Conservation (phyloP, 2,113 vertebrate genomes). For the Cinclus cinclus region DNA sequence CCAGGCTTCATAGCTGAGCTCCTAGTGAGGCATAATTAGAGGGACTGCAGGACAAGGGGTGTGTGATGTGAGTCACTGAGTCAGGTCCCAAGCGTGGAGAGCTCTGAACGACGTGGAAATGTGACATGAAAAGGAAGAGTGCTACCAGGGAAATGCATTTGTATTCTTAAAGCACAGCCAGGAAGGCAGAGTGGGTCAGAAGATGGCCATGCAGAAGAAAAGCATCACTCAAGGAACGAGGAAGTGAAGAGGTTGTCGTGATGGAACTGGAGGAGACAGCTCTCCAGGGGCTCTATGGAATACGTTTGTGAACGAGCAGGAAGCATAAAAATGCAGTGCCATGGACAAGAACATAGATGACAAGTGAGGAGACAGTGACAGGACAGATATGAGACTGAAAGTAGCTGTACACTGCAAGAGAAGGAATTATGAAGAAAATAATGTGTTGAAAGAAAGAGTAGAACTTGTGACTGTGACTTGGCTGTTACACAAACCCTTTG, state of each 20-base stretch:
- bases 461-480: background rate
- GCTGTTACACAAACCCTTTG: background rate
- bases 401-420: background rate
- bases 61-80: background rate
- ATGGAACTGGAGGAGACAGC: conserved; percentile 23
- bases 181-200: background rate
- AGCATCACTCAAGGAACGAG: background rate
- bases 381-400: background rate
- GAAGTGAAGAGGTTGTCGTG: background rate
- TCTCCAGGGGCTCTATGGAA: background rate
- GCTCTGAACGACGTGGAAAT: background rate
- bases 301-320: background rate
- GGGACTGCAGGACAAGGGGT: background rate
- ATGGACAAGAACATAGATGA: background rate
- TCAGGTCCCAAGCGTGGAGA: background rate
- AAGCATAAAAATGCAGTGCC: conserved; percentile 17
- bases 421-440: background rate
- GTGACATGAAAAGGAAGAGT: background rate
- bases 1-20: background rate
- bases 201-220: conserved; percentile 2
- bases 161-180: background rate
- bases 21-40: background rate
- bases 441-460: background rate
- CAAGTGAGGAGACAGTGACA: conserved; percentile 1
- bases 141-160: background rate